Conservation (phyloP, 2,113 vertebrate genomes). For the Gnathonemus echidnorhynchus region DNA sequence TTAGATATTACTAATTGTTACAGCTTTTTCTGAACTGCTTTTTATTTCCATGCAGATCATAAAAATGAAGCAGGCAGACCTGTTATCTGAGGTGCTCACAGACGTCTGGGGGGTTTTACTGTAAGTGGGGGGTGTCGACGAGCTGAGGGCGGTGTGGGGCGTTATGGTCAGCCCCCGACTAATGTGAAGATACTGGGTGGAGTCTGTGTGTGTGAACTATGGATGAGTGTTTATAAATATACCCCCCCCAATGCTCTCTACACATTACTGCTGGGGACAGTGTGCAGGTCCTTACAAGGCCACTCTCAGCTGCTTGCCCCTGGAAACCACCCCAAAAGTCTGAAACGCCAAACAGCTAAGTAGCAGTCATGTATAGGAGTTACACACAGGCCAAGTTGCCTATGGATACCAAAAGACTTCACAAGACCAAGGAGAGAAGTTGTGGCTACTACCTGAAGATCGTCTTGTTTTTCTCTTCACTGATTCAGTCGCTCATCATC, state of each 20-base stretch:
- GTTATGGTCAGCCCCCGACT: not conserved
- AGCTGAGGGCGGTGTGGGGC: not conserved
- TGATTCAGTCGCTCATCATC: slow-evolving; percentile 90
- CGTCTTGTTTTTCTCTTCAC: slow-evolving; percentile 81
- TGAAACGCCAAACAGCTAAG: not conserved
- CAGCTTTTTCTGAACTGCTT: not conserved
- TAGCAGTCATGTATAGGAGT: slow-evolving; percentile 66
- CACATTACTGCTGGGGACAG: not conserved
- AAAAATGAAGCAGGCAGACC: not conserved
- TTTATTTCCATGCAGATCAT: not conserved
- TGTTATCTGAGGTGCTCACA: not conserved
- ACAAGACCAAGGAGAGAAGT: slow-evolving; percentile 49
- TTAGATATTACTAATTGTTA: not conserved
- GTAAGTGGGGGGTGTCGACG: not conserved
- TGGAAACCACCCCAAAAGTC: not conserved
- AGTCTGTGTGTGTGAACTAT: not conserved
- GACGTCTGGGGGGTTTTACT: not conserved
- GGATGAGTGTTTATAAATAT: not conserved
- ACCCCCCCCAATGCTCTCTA: not conserved
- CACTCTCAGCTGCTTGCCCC: not conserved
- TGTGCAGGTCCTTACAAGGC: not conserved
- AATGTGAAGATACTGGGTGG: not conserved
- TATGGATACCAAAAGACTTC: slow-evolving; percentile 52
- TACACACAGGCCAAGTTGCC: slow-evolving; percentile 66
- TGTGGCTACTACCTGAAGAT: slow-evolving; percentile 78